These are phyloP conservation scores for Hydrolagus colliei DNA, from an alignment of 2,797 vertebrate species.

Conservation along the genomic window DNA sequence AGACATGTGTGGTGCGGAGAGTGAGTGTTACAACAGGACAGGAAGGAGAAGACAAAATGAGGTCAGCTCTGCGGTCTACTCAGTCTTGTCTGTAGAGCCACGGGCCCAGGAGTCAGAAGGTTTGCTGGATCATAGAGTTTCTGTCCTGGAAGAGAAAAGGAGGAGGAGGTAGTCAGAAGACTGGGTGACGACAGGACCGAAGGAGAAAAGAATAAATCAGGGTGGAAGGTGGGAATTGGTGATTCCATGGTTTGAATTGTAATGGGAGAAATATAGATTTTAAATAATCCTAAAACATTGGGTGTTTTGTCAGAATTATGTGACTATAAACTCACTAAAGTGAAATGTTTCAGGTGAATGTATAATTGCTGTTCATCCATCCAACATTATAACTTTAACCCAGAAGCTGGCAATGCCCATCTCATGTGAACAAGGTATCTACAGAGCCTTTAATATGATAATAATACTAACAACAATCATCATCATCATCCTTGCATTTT, in stretches of 20 bases:
- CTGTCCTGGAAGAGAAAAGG: slow-evolving; percentile 15
- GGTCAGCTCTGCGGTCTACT: neutral
- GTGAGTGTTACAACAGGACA: neutral
- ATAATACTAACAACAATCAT: too few relatives aligned
- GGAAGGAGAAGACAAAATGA: neutral
- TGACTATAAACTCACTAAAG: neutral
- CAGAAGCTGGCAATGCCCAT: too few relatives aligned
- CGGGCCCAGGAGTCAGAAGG: neutral
- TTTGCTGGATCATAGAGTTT: neutral
- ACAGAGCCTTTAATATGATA: too few relatives aligned
- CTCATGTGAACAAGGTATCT: neutral
- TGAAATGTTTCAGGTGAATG: neutral
- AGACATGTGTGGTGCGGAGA: neutral
- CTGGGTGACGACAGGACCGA: neutral
- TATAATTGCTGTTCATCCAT: neutral
- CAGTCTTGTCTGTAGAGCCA: neutral
- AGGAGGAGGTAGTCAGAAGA: slow-evolving; percentile 1
- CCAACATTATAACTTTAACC: neutral
- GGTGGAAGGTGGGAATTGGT: neutral
- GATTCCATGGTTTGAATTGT: neutral
- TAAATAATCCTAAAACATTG: neutral
- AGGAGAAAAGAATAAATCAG: neutral
- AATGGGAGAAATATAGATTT: neutral
- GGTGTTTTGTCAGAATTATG: neutral
- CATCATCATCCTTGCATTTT: too few relatives aligned